Conservation (phyloP, 2,888 invertebrate genomes). For the Coremacera marginata region DNA sequence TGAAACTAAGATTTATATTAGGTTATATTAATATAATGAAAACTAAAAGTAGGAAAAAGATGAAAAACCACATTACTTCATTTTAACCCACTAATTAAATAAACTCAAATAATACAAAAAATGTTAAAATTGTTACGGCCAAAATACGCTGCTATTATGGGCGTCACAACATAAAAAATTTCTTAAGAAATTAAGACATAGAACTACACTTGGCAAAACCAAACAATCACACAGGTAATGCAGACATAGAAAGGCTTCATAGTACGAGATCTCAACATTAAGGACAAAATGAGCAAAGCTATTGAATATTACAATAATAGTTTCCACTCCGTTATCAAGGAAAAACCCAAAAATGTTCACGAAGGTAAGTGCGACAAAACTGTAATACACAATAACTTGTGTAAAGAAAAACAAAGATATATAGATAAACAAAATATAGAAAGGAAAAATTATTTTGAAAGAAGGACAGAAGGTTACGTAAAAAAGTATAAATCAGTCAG, state of each 20-base stretch:
- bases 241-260: too few relatives aligned
- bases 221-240: conserved; percentile 41
- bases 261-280: background rate
- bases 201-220: conserved; percentile 39
- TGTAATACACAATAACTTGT: background rate
- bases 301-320: conserved; percentile 40
- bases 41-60: too few relatives aligned
- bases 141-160: too few relatives aligned
- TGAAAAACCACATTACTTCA: too few relatives aligned
- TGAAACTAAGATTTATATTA: too few relatives aligned
- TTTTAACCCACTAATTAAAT: too few relatives aligned
- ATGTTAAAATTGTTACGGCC: too few relatives aligned
- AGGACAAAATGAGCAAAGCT: conserved; percentile 11
- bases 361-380: background rate
- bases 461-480: conserved; percentile 15
- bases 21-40: too few relatives aligned
- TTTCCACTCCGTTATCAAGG: too few relatives aligned
- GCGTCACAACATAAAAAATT: too few relatives aligned
- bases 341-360: background rate
- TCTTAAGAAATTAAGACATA: conserved; percentile 26
- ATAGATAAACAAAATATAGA: conserved; percentile 1
- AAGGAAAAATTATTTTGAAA: conserved; percentile 22
- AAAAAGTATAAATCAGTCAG: conserved; percentile 34
- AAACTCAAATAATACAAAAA: too few relatives aligned
- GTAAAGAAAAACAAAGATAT: background rate